Percentiles rank a stretch among this genome's conserved stretches.
These are phyloP conservation scores for Regulus satrapa DNA, from an alignment of 2,113 vertebrate species.

Conservation along the genomic window DNA sequence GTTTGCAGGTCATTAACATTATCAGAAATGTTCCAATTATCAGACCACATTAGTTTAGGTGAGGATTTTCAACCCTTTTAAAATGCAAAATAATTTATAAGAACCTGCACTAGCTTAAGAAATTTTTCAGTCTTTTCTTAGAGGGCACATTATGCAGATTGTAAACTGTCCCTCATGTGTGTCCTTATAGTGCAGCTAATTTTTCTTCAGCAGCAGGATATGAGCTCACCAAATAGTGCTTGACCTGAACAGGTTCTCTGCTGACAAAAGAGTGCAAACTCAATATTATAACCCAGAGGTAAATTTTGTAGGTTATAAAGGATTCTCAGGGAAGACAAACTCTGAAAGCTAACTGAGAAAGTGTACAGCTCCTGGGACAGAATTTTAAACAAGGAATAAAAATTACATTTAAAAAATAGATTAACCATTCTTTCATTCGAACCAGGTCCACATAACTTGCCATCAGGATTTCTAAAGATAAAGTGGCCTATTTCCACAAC, in stretches of 20 bases:
- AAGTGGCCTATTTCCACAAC: slow-evolving; percentile 63
- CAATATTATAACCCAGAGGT: not conserved
- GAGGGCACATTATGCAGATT: not conserved
- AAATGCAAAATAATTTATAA: not conserved
- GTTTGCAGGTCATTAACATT: not conserved
- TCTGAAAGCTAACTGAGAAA: not conserved
- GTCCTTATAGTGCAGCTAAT: not conserved
- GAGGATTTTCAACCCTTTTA: not conserved
- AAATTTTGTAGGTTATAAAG: not conserved
- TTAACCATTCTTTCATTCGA: not conserved
- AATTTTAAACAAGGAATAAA: slow-evolving; percentile 5
- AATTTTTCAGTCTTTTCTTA: not conserved
- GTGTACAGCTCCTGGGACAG: not conserved
- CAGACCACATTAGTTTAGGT: not conserved
- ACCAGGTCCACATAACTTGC: not conserved
- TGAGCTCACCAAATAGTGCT: not conserved
- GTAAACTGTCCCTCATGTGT: not conserved
- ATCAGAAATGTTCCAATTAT: not conserved
- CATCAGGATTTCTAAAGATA: slow-evolving; percentile 64
- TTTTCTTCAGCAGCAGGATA: not conserved
- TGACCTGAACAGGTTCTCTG: not conserved
- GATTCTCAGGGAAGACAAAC: not conserved
- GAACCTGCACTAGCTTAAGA: not conserved
- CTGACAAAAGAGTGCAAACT: not conserved
- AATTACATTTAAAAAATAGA: not conserved